A percentile compares a stretch with the other conserved stretches of the same genome.
These are phyloP conservation scores for Panagrolaimus sp. DNA, from an alignment of 1,140 invertebrate species.

Conservation along the genomic window DNA sequence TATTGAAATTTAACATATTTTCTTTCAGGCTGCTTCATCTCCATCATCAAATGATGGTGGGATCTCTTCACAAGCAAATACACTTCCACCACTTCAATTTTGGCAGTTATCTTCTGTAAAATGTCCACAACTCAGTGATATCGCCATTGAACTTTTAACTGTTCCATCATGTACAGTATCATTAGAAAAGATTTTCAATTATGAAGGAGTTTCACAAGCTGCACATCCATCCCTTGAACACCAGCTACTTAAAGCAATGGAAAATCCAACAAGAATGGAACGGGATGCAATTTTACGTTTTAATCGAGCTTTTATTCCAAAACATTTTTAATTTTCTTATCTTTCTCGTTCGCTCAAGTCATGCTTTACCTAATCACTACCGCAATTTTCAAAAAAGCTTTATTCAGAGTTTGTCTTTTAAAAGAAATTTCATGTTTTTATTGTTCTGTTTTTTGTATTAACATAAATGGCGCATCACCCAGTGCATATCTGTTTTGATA, in stretches of 20 bases:
- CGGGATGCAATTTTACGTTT: constrained; percentile 43
- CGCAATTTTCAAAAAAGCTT: constrained; percentile 1
- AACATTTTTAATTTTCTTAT: constrained; percentile 11
- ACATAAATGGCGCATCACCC: too few relatives aligned
- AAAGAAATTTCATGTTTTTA: too few relatives aligned
- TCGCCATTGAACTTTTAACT: constrained; percentile 41
- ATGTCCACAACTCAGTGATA: constrained; percentile 36
- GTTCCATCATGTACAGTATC: constrained; percentile 38
- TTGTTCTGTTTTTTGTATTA: too few relatives aligned
- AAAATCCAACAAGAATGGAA: constrained; percentile 28
- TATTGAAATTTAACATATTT: too few relatives aligned
- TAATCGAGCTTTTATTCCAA: constrained; percentile 32
- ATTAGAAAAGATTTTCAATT: constrained; percentile 21
- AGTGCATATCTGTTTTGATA: too few relatives aligned
- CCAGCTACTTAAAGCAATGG: constrained; percentile 16
- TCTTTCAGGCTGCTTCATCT: constrained; percentile 17
- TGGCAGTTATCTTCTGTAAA: constrained; percentile 31
- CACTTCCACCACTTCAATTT: constrained; percentile 27
- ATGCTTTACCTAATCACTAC: constrained; percentile 9
- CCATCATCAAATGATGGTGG: neutral
- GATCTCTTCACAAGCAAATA: neutral
- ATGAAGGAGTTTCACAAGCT: constrained; percentile 15
- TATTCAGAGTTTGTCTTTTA: neutral
- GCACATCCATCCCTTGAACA: neutral
- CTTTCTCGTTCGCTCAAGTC: neutral